These are phyloP conservation scores for Agelas oroides DNA, from an alignment of 37 sponge, comb jelly and placozoan species.

Conservation along the genomic window DNA sequence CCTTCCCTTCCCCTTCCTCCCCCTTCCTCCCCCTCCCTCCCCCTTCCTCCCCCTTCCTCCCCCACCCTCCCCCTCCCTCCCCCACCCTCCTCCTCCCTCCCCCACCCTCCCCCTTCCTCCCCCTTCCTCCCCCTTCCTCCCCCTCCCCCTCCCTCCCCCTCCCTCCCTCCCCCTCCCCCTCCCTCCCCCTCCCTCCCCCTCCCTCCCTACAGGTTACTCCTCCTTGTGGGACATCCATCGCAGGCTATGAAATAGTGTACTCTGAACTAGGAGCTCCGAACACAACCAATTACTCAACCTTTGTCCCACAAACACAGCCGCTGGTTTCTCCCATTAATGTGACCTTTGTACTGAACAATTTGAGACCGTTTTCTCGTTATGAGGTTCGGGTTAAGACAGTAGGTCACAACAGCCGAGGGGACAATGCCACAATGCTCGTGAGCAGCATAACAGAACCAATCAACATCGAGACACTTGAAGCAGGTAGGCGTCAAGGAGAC, in stretches of 20 bases:
- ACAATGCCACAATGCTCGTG: background rate
- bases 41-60: no score
- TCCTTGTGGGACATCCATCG: background rate
- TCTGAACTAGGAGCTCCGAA: background rate
- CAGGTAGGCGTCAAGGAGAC: background rate
- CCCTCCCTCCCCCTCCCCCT: no score
- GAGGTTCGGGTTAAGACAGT: background rate
- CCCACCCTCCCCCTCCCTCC: no score
- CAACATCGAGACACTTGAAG: background rate
- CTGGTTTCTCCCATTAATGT: background rate
- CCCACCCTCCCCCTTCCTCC: no score
- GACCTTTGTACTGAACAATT: background rate
- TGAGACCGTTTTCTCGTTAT: constrained; percentile 10
- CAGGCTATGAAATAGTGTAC: constrained; percentile 3
- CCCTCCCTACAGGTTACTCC: background rate
- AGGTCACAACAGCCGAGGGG: background rate
- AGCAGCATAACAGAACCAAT: constrained; percentile 17
- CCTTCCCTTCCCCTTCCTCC: no score
- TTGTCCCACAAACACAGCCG: background rate
- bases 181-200: no score
- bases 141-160: no score
- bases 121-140: no score
- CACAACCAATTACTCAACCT: background rate
- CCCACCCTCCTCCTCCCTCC: no score
- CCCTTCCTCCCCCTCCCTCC: no score